phyloP scores from a whole-genome alignment of 2,113 vertebrate genomes.

The Rhadina sibilatrix region DNA sequence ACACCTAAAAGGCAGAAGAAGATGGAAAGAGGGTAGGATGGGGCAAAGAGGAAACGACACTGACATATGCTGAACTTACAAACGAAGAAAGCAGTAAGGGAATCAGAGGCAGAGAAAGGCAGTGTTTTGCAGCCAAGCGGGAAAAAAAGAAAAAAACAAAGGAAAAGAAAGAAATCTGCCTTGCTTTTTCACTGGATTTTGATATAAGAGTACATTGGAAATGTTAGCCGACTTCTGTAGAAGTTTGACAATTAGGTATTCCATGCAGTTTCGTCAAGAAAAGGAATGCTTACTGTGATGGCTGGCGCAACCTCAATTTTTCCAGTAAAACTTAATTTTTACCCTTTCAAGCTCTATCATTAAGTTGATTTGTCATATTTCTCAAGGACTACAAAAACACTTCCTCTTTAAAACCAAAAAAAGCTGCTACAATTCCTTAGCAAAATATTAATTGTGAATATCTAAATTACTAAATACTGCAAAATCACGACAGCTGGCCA shows the following conservation, averaged over 20 bases:
- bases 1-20: conserved; percentile 82
- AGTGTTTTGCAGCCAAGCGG: conserved; percentile 81
- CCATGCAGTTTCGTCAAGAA: conserved; percentile 78
- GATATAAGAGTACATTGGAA: conserved; percentile 60
- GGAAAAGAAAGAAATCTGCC: conserved; percentile 25
- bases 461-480: background rate
- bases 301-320: conserved; percentile 75
- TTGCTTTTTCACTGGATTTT: conserved; percentile 69
- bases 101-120: conserved; percentile 74
- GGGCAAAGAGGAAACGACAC: conserved; percentile 66
- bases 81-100: conserved; percentile 70
- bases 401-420: background rate
- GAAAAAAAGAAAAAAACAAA: background rate
- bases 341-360: background rate
- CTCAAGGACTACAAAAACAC: background rate
- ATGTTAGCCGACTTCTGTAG: conserved; percentile 55
- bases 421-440: background rate
- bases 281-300: conserved; percentile 76
- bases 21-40: conserved; percentile 35
- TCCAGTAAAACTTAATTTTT: background rate
- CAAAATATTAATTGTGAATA: background rate
- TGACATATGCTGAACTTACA: conserved; percentile 59
- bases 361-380: background rate
- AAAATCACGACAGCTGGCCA: background rate
- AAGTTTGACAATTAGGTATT: conserved; percentile 72